Evolutionary conservation across 1,140 invertebrate species (phyloP).

Genomic region (Protaetia brevitarsis): DNA sequence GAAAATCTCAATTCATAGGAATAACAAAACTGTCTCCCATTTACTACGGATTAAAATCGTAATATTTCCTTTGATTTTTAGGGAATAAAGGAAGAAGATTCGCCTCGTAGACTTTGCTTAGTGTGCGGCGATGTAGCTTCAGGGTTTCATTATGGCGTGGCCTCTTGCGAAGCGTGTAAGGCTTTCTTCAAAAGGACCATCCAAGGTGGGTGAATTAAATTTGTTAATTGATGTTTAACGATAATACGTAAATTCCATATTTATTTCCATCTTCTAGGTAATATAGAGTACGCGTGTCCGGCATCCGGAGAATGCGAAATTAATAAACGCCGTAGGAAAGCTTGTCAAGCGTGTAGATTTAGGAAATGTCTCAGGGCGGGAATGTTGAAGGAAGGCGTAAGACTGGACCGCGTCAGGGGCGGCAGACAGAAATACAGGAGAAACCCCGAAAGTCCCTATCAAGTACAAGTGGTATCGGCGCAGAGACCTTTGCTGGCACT

Average conservation of each 20-base stretch:
- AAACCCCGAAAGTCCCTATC: slow-evolving; percentile 59
- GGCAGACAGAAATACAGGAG: slow-evolving; percentile 94
- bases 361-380: slow-evolving; percentile 96
- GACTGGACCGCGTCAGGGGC: slow-evolving; percentile 84
- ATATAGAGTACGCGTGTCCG: slow-evolving; percentile 99
- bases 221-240: background rate
- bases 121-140: slow-evolving; percentile 97
- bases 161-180: slow-evolving; percentile 98
- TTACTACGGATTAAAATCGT: background rate
- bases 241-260: background rate
- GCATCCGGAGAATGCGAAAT: slow-evolving; percentile 97
- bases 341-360: slow-evolving; percentile 94
- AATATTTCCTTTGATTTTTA: slow-evolving; percentile 41
- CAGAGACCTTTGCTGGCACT: slow-evolving; percentile 54
- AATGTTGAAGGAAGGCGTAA: slow-evolving; percentile 97
- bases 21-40: too few relatives aligned
- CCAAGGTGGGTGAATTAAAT: slow-evolving; percentile 88
- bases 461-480: slow-evolving; percentile 55
- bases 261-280: slow-evolving; percentile 64
- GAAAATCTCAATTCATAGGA: too few relatives aligned
- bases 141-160: slow-evolving; percentile 98
- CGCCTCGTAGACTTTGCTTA: slow-evolving; percentile 79
- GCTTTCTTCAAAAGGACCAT: slow-evolving; percentile 98
- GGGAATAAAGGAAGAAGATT: slow-evolving; percentile 69
- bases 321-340: slow-evolving; percentile 93